Conservation (phyloP, 2,797 vertebrate genomes). For the Sebastiscus tertius region DNA sequence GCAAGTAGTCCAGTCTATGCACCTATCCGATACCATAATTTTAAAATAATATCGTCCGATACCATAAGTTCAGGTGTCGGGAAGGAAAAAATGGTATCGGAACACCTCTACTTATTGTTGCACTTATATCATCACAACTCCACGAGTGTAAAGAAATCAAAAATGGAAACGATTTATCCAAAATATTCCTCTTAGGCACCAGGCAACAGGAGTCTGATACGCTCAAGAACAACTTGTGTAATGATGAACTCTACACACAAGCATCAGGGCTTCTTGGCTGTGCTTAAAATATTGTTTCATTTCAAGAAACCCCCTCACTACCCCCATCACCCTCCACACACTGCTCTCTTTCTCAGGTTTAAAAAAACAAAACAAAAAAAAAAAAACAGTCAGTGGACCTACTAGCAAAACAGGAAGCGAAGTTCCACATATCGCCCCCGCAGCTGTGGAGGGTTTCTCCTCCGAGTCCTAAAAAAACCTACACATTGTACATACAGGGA, state of each 20-base stretch:
- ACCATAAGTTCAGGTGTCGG: too few relatives aligned
- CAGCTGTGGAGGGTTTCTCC: conserved; percentile 71
- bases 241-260: not conserved
- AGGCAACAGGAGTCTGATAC: not conserved
- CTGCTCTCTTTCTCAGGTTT: not conserved
- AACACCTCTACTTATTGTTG: not conserved
- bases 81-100: too few relatives aligned
- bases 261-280: not conserved
- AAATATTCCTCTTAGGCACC: not conserved
- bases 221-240: not conserved
- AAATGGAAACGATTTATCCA: not conserved
- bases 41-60: too few relatives aligned
- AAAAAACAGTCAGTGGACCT: conserved; percentile 55
- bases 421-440: conserved; percentile 67
- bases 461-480: conserved; percentile 27
- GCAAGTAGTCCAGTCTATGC: too few relatives aligned
- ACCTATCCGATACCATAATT: too few relatives aligned
- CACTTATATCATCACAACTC: not conserved
- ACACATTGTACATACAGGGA: not conserved
- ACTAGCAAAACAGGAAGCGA: conserved; percentile 76
- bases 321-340: not conserved
- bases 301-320: not conserved
- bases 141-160: not conserved
- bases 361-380: not conserved
- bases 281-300: not conserved